A percentile compares a stretch with the other conserved stretches of the same genome.
Conservation (phyloP, 2,888 invertebrate genomes). For the Synergus gifuensis region DNA sequence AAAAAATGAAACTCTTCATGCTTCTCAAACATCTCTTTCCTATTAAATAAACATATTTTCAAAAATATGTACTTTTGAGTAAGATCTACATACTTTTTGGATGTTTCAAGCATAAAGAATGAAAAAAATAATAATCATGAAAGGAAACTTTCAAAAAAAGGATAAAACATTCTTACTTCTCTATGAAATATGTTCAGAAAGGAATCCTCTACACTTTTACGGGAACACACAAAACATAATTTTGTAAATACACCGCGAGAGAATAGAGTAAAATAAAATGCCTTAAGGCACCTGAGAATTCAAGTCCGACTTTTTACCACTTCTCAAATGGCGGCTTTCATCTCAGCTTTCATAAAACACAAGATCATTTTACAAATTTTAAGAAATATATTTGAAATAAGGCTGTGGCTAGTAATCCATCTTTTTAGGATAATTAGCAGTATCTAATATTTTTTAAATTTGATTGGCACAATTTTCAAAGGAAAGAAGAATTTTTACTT, state of each 20-base stretch:
- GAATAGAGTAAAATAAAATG: constrained; percentile 6
- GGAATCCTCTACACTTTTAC: neutral
- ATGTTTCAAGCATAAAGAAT: too few relatives aligned
- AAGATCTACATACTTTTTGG: too few relatives aligned
- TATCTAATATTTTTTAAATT: too few relatives aligned
- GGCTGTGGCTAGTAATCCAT: too few relatives aligned
- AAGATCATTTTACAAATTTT: neutral
- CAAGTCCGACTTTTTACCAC: neutral
- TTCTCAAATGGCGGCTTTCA: neutral
- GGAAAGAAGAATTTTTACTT: too few relatives aligned
- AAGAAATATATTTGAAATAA: neutral
- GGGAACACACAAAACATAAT: constrained; percentile 3
- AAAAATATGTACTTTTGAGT: neutral
- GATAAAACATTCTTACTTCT: neutral
- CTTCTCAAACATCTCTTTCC: too few relatives aligned
- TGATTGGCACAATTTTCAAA: too few relatives aligned
- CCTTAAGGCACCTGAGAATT: neutral
- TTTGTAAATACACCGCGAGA: neutral
- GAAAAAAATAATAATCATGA: neutral
- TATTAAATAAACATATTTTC: neutral
- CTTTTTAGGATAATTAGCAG: too few relatives aligned
- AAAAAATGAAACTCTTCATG: neutral
- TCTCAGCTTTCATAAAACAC: neutral
- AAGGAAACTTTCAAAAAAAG: neutral
- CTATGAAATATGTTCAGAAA: neutral